phyloP scores from a whole-genome alignment of 2,113 vertebrate genomes.

The Microcebus tavaratra region DNA sequence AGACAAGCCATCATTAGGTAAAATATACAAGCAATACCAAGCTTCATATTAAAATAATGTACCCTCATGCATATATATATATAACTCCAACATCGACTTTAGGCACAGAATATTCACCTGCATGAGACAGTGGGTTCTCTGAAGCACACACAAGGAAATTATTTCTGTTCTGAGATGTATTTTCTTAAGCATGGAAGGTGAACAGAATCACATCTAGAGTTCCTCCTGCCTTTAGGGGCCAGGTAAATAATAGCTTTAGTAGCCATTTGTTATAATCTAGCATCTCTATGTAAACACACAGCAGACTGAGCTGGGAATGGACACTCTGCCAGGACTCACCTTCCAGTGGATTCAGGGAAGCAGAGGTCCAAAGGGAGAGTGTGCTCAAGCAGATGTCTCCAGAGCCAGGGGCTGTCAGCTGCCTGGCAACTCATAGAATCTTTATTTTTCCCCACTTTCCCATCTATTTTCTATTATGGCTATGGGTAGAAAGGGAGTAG shows the following conservation, averaged over 20 bases:
- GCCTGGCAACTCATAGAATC: neutral
- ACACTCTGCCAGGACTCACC: neutral
- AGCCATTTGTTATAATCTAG: neutral
- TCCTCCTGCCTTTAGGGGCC: neutral
- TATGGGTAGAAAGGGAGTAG: neutral
- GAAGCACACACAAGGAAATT: neutral
- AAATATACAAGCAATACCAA: neutral
- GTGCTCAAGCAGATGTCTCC: neutral
- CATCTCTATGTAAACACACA: neutral
- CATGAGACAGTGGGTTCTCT: neutral
- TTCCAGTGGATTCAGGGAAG: neutral
- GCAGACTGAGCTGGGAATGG: neutral
- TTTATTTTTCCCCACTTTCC: neutral
- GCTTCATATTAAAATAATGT: neutral
- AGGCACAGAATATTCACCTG: neutral
- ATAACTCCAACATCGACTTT: neutral
- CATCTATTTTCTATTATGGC: neutral
- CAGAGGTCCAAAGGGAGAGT: neutral
- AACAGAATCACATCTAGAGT: neutral
- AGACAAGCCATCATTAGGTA: constrained; percentile 5
- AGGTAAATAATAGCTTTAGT: neutral
- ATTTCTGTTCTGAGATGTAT: neutral
- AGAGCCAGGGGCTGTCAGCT: neutral
- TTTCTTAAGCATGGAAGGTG: neutral
- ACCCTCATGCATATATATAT: neutral